Evolutionary conservation across 2,797 vertebrate species (phyloP).

Genomic region (Catostomus latipinnis): DNA sequence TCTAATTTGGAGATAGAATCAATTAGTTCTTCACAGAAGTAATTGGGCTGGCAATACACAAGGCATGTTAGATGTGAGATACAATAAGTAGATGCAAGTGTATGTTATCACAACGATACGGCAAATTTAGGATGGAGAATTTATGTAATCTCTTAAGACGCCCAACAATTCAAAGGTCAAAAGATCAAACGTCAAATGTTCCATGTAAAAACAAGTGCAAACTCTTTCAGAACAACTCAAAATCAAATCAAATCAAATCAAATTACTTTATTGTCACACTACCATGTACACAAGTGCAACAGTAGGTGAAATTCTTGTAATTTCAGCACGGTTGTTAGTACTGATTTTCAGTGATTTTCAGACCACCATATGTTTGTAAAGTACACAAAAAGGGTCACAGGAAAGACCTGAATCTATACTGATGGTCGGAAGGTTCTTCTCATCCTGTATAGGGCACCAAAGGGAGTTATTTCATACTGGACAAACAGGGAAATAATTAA

Average conservation of each 20-base stretch:
- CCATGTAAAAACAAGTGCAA: neutral
- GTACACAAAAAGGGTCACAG: no score
- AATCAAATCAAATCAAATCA: no score
- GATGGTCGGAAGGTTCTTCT: no score
- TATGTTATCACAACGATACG: neutral
- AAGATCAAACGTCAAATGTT: neutral
- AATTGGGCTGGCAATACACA: slow-evolving; percentile 2
- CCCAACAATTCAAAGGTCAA: neutral
- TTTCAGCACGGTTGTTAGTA: no score
- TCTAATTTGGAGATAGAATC: slow-evolving; percentile 26
- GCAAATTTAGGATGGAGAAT: neutral
- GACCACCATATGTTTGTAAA: neutral
- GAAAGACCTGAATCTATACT: no score
- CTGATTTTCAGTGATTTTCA: neutral
- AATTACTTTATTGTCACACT: no score
- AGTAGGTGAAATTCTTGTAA: no score
- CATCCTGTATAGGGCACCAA: no score
- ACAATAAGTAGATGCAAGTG: slow-evolving; percentile 2
- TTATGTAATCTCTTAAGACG: neutral
- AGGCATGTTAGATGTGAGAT: slow-evolving; percentile 24
- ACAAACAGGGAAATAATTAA: no score
- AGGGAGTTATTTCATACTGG: no score
- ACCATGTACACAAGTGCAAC: no score
- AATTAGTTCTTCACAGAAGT: slow-evolving; percentile 41
- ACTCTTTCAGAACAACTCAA: neutral